These are phyloP conservation scores for Scyliorhinus canicula DNA, from an alignment of 2,797 vertebrate genomes.

Conservation along the genomic window DNA sequence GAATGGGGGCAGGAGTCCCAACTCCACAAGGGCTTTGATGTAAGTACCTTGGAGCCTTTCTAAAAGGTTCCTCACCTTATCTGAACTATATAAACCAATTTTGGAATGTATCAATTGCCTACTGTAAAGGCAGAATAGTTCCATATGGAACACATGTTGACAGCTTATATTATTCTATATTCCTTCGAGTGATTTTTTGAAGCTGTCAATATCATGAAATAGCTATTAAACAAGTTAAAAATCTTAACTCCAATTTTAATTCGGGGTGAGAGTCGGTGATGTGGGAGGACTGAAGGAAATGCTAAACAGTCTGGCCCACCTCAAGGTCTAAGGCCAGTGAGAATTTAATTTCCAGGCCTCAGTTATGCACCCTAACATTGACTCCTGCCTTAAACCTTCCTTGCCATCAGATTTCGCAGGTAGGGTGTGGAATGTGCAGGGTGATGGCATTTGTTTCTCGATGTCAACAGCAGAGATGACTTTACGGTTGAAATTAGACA, in stretches of 20 bases:
- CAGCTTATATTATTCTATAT: not conserved
- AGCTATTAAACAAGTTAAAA: not conserved
- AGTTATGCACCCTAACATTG: not conserved
- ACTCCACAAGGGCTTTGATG: no score
- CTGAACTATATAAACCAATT: not conserved
- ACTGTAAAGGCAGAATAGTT: not conserved
- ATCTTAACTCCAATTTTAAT: not conserved
- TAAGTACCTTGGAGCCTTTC: not conserved
- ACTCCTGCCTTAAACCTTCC: not conserved
- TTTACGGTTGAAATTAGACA: not conserved
- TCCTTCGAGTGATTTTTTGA: not conserved
- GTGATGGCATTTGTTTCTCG: not conserved
- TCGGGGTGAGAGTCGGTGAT: not conserved
- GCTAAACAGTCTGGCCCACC: not conserved
- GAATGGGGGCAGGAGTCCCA: no score
- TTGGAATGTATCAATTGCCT: not conserved
- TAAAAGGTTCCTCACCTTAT: not conserved
- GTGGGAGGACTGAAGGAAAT: not conserved
- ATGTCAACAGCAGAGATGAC: not conserved
- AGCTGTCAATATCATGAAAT: not conserved
- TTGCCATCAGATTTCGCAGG: not conserved
- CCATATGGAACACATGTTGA: not conserved
- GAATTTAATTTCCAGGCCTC: not conserved
- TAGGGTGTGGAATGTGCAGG: not conserved
- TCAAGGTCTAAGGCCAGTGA: not conserved